These are phyloP conservation scores for Incurvaria masculella DNA, from an alignment of 2,888 invertebrate genomes.

Conservation along the genomic window DNA sequence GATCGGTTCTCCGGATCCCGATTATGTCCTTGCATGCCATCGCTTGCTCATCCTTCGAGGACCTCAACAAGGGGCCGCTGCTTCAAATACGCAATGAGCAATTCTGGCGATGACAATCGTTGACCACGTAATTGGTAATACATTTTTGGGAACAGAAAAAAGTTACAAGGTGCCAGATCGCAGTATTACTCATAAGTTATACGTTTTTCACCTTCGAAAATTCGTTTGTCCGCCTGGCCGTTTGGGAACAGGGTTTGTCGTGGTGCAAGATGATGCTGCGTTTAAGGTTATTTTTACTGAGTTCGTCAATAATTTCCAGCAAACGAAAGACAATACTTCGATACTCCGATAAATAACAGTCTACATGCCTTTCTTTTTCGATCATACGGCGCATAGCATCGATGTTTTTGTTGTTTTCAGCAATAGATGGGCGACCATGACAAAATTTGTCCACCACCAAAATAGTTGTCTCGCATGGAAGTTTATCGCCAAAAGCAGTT, in stretches of 20 bases:
- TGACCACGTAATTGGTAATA: constrained; percentile 7
- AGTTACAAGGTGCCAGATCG: background rate
- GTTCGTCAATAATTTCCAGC: background rate
- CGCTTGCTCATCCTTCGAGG: too few relatives aligned
- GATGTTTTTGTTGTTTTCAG: constrained; percentile 9
- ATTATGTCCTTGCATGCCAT: too few relatives aligned
- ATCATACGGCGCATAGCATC: constrained; percentile 8
- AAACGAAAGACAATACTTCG: background rate
- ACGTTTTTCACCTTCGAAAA: too few relatives aligned
- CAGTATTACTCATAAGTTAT: constrained; percentile 5
- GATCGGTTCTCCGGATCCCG: too few relatives aligned
- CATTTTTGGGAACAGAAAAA: too few relatives aligned
- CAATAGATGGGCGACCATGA: constrained; percentile 4
- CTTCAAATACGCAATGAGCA: too few relatives aligned
- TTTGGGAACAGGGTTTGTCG: constrained; percentile 1
- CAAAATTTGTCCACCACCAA: constrained; percentile 5
- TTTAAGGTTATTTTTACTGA: constrained; percentile 2
- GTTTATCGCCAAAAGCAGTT: too few relatives aligned
- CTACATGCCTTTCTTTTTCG: constrained; percentile 7
- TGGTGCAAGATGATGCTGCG: constrained; percentile 1
- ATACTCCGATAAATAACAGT: background rate
- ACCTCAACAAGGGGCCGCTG: too few relatives aligned
- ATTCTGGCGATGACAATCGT: constrained; percentile 8
- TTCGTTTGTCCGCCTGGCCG: constrained; percentile 3
- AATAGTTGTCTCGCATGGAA: constrained; percentile 6